Percentiles rank a stretch among this genome's conserved stretches.
These are phyloP conservation scores for Lasioglossum baleicum DNA, from an alignment of 1,140 invertebrate genomes.

Conservation along the genomic window DNA sequence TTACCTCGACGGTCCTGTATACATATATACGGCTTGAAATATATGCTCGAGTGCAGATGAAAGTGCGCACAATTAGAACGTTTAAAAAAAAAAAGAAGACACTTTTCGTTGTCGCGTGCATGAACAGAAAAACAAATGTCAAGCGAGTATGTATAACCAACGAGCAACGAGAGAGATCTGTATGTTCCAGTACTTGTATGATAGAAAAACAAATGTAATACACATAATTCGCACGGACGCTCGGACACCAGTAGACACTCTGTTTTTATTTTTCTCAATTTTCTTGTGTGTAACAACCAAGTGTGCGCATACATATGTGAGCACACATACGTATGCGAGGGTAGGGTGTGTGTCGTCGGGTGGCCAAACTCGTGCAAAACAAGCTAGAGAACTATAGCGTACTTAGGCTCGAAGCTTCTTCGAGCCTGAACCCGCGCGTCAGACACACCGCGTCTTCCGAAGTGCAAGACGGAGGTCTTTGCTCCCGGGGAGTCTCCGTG, in stretches of 20 bases:
- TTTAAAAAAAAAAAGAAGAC: constrained; percentile 31
- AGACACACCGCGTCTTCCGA: no score
- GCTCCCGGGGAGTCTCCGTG: no score
- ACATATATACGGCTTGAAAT: not conserved
- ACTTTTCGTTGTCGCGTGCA: constrained; percentile 40
- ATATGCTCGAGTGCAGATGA: constrained; percentile 26
- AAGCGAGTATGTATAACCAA: constrained; percentile 41
- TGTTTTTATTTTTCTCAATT: constrained; percentile 17
- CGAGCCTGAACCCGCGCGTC: no score
- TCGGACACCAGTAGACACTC: constrained; percentile 54
- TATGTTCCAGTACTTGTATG: constrained; percentile 9
- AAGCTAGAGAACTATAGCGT: no score
- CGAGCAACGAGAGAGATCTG: constrained; percentile 46
- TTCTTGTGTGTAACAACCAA: constrained; percentile 33
- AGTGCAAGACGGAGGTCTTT: no score
- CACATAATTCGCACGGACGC: not conserved
- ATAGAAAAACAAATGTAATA: constrained; percentile 25
- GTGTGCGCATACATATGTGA: not conserved
- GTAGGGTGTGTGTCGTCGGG: not conserved
- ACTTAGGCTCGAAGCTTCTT: no score
- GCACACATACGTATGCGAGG: not conserved
- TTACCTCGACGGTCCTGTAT: not conserved
- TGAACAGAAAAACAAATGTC: constrained; percentile 33
- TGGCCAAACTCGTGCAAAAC: constrained; percentile 18
- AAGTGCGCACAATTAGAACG: constrained; percentile 25